Percentiles rank a stretch among this genome's conserved stretches.
Conservation (phyloP, 2,888 invertebrate genomes). For the Diarsia brunnea region DNA sequence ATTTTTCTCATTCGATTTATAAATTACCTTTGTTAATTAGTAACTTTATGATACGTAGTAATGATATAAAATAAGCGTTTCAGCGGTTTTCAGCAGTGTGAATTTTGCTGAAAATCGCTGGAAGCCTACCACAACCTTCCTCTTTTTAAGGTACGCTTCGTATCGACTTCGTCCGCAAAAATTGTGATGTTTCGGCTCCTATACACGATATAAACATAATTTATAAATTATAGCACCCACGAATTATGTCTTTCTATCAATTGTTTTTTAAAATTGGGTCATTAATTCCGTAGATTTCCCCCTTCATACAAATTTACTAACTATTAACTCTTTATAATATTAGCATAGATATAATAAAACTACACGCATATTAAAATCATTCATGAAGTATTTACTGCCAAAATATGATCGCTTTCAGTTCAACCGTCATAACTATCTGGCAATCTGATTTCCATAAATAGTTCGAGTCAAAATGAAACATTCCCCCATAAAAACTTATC, state of each 20-base stretch:
- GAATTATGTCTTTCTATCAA: too few species aligned
- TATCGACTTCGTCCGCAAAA: too few species aligned
- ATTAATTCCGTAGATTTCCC: too few species aligned
- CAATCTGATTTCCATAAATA: slow-evolving; percentile 8
- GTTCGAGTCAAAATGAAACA: slow-evolving; percentile 6
- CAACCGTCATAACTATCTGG: not conserved
- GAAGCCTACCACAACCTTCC: not conserved
- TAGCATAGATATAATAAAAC: not conserved
- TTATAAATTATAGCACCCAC: too few species aligned
- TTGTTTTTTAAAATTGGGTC: too few species aligned
- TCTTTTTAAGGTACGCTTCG: not conserved
- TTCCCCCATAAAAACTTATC: slow-evolving; percentile 31
- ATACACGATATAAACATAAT: too few species aligned
- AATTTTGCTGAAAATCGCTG: not conserved
- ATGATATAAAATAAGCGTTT: not conserved
- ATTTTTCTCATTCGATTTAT: not conserved
- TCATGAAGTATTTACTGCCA: not conserved
- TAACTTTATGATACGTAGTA: too few species aligned
- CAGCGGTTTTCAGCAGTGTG: not conserved
- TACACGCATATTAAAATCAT: not conserved
- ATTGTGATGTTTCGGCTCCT: too few species aligned
- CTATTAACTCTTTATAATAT: too few species aligned
- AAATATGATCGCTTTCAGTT: not conserved
- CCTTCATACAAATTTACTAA: too few species aligned
- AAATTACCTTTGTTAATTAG: not conserved